A percentile compares a stretch with the other conserved stretches of the same genome.
Conservation (phyloP, 2,797 vertebrate genomes). For the Dermochelys coriacea region DNA sequence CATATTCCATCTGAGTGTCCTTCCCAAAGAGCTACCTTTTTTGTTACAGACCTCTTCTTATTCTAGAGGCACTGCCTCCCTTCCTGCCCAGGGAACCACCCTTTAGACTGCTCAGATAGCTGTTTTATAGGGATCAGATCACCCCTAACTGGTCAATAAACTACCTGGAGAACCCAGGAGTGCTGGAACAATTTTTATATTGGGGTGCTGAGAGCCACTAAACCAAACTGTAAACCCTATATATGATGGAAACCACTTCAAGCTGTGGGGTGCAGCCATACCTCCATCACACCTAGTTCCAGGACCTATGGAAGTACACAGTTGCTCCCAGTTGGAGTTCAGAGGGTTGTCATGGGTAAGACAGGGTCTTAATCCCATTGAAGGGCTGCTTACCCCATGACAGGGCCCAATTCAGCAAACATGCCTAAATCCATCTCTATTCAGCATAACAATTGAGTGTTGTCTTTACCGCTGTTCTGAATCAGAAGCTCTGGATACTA, state of each 20-base stretch:
- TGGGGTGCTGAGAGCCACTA: no score
- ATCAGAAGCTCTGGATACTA: not conserved
- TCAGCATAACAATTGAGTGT: fast-evolving
- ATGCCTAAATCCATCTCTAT: not conserved
- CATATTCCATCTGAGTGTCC: not conserved
- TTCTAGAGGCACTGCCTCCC: not conserved
- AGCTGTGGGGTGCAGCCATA: no score
- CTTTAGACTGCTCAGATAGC: not conserved
- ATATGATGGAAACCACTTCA: no score
- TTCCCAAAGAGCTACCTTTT: not conserved
- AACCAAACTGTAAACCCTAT: no score
- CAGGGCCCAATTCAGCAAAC: not conserved
- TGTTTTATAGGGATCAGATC: not conserved
- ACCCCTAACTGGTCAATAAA: not conserved
- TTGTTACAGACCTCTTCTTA: not conserved
- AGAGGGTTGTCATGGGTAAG: no score
- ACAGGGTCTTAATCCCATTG: no score
- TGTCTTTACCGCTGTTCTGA: not conserved
- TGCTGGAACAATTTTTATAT: no score
- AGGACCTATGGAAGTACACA: no score
- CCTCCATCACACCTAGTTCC: no score
- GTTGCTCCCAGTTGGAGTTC: no score
- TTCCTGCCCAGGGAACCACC: not conserved
- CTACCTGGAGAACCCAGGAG: not conserved
- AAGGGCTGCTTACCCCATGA: no score